A percentile compares a stretch with the other conserved stretches of the same genome.
Evolutionary conservation across 2,113 vertebrate species (phyloP).

Genomic region (Pycnonotus jocosus): DNA sequence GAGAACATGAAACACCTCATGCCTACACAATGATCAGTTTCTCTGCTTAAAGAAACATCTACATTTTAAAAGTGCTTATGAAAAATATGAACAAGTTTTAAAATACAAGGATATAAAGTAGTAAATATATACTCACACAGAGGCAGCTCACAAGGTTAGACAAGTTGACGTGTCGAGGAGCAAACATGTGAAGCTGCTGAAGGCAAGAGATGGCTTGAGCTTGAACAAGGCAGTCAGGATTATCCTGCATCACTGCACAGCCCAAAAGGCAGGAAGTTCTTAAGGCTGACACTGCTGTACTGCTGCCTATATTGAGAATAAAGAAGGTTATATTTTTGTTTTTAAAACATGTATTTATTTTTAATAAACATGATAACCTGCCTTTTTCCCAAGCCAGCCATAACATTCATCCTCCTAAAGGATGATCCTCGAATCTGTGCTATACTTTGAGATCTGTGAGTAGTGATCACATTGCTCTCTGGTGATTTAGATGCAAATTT

Average conservation of each 20-base stretch:
- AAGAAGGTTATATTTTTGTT: not conserved
- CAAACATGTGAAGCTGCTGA: conserved; percentile 97
- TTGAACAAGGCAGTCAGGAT: conserved; percentile 85
- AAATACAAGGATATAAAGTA: not conserved
- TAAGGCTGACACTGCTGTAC: conserved; percentile 68
- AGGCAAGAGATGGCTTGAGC: conserved; percentile 88
- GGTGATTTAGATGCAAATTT: not conserved
- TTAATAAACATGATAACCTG: not conserved
- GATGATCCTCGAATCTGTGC: not conserved
- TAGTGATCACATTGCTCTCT: not conserved
- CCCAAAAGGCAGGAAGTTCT: conserved; percentile 83
- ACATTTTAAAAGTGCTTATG: not conserved
- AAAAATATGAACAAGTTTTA: not conserved
- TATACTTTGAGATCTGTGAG: not conserved
- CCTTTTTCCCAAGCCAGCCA: not conserved
- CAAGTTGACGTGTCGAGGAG: conserved; percentile 86
- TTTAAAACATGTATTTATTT: not conserved
- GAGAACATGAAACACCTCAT: not conserved
- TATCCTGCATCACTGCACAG: conserved; percentile 87
- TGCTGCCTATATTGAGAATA: conserved; percentile 66
- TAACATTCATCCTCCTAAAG: not conserved
- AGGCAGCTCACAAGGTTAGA: conserved; percentile 83
- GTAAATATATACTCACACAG: conserved; percentile 81
- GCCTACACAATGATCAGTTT: not conserved
- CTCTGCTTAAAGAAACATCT: not conserved